phyloP scores from a whole-genome alignment of 2,113 vertebrate species.

The Chloebia gouldiae region DNA sequence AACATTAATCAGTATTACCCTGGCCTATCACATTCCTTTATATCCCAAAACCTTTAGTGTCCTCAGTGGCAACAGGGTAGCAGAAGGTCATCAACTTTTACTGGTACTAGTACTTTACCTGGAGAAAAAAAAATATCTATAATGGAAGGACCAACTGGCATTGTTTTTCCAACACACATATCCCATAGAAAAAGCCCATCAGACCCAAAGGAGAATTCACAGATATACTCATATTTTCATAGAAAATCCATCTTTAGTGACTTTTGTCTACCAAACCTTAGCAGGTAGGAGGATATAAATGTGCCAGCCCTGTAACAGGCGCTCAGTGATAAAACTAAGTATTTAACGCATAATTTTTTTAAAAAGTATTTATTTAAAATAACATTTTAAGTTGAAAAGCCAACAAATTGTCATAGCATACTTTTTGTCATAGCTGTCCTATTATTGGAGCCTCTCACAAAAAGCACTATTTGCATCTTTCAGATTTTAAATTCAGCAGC shows the following conservation, averaged over 20 bases:
- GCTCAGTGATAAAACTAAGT: background rate
- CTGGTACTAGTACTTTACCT: background rate
- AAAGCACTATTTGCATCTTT: background rate
- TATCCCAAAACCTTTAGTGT: background rate
- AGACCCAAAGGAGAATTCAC: background rate
- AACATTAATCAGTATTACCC: background rate
- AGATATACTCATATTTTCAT: background rate
- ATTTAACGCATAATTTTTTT: background rate
- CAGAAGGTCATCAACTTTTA: background rate
- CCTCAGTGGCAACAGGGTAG: background rate
- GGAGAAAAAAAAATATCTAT: background rate
- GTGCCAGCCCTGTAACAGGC: background rate
- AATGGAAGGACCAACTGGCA: background rate
- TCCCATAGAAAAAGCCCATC: background rate
- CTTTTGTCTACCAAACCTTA: background rate
- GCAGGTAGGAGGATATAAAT: background rate
- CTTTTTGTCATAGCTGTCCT: background rate
- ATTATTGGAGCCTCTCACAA: background rate
- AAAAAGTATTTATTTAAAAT: background rate
- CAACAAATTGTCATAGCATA: background rate
- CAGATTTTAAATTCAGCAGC: background rate
- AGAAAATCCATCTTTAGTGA: background rate
- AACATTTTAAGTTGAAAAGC: background rate
- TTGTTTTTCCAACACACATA: background rate
- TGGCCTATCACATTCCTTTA: background rate